A percentile compares a stretch with the other conserved stretches of the same genome.
phyloP scores from a whole-genome alignment of 2,888 invertebrate species.

The Patella pellucida region DNA sequence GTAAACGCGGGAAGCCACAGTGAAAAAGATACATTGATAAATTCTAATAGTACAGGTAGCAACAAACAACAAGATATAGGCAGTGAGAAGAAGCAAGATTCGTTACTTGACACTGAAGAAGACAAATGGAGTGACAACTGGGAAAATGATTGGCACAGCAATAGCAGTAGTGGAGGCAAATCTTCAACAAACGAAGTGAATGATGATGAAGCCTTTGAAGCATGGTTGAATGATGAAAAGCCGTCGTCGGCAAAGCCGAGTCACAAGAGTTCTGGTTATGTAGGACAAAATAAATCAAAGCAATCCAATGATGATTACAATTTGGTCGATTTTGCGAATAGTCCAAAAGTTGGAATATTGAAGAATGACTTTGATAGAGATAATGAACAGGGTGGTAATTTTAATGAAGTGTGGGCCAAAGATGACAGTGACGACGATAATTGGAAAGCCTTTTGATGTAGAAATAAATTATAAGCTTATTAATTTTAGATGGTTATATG shows the following conservation, averaged over 20 bases:
- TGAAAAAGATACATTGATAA: conserved; percentile 2
- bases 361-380: no score
- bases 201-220: conserved; percentile 56
- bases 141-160: conserved; percentile 56
- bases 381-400: no score
- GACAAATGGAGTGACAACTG: conserved; percentile 55
- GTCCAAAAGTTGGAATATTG: no score
- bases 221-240: conserved; percentile 61
- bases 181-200: conserved; percentile 28
- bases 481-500: no score
- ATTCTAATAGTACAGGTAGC: not conserved
- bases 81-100: not conserved
- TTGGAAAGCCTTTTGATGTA: no score
- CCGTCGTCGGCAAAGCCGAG: conserved; percentile 14
- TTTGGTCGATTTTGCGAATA: no score
- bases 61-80: not conserved
- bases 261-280: no score
- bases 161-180: conserved; percentile 44
- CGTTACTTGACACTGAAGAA: conserved; percentile 49
- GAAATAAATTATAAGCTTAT: no score
- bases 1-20: not conserved
- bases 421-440: no score
- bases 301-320: no score
- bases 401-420: no score
- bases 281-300: no score